Base-by-base conservation (phyloP, 2,888 invertebrate genomes). In the Neoaliturus tenellus region DNA sequence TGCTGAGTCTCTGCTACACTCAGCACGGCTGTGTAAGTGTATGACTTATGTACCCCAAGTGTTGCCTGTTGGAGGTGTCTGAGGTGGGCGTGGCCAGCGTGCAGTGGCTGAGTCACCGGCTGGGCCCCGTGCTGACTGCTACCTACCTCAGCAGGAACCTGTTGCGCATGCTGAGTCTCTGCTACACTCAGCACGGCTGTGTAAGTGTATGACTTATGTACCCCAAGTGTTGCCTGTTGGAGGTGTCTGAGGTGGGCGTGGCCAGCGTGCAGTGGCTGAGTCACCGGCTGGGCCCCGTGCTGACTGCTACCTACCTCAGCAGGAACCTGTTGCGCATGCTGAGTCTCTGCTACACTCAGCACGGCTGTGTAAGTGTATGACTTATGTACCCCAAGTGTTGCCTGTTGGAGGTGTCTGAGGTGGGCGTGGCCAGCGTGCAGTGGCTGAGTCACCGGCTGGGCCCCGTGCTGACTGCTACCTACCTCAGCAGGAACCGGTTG, bases 371-470 rank as follows among this genome's bases (percentile, higher is more conserved):
- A 17, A 14, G 48, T 4, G 48, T 44, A 80, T 83, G 69, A 12
- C 80, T 83, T 67, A 83, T 80, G 80, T 84, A 80, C 71, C 58
- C 81, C 78, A 85, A 87, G 87, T 85, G 85, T 83, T 86, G 85
- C 86, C 86, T 87, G 83, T 84, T 84, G 80, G 87, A 87, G 87
- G 87, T 86, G 81, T 88, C 87, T 17, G 88, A 88, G 87, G 87
- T 88, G 41, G 86, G 87, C 71, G 97, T 95, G 0, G 97, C 97
- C 89, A 97, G 97, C 88, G 91, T 98, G 0, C 94, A 97, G 85
- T 99, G 99, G 98, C 89, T 99, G 84, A 95, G 98, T 0, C 97
- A 98, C 91, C 94, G 98, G 86, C 91, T 99, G 23, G 99, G 99
- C 0, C 99, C 99, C 0, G 97, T 99, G 71, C 92, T 99, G 31